Evolutionary conservation across 2,113 vertebrate genomes (phyloP), one percentile per base, ranked within the genome.

Genomic region (Melozone crissalis): DNA sequence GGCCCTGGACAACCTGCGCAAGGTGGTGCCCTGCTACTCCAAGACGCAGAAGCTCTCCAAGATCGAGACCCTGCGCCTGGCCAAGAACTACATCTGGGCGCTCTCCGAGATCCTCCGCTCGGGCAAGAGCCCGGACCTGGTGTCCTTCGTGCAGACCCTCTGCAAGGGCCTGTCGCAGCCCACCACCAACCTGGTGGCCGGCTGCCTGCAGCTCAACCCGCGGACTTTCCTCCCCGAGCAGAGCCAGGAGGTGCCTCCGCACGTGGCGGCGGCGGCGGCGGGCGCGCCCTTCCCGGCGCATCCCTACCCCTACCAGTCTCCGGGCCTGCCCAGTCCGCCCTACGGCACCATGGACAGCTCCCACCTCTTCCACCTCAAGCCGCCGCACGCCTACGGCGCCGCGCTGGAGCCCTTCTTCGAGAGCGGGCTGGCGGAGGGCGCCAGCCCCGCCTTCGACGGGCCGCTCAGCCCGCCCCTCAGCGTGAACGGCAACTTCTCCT

Each of bases 71-170:
- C 98, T 99, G 77, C 99, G 99, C 81, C 96, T 99, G 75, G 99
- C 99, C 93, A 99, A 99, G 97, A 99, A 99, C 97, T 99, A 99
- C 96, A 99, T 99, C 96, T 99, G 99, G 99, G 99, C 99, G 4
- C 98, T 99, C 24, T 99, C 99, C 0, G 99, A 99, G 98, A 98
- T 99, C 94, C 97, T 99, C 94, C 98, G 99, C 39, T 99, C 99
- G 2, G 99, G 99, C 51, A 99, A 99, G 90, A 99, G 99, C 35
- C 99, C 99, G 1, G 99, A 99, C 93, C 97, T 99, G 73, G 98
- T 99, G 94, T 98, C 98, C 77, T 99, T 99, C 47, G 99, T 99
- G 58, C 99, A 99, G 97, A 99, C 99, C 2, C 98, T 99, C 89
- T 99, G 99, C 97, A 99, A 99, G 96, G 99, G 99, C 84, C 97